Conservation (phyloP, 1,140 invertebrate species). For the Drosophila dunni region DNA sequence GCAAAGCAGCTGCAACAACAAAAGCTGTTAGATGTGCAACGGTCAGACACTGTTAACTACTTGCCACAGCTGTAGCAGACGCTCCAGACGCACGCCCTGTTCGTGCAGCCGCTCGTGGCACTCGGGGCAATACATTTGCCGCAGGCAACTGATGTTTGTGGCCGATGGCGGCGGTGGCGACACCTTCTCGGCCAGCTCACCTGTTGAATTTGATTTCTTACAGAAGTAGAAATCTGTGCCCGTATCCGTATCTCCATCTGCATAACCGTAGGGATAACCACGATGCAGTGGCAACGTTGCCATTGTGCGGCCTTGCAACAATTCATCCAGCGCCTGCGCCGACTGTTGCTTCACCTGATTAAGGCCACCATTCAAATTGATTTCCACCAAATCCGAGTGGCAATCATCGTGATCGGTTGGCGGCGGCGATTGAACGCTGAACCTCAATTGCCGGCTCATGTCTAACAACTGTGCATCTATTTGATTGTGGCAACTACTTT, state of each 20-base stretch:
- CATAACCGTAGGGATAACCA: slow-evolving; percentile 74
- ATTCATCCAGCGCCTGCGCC: slow-evolving; percentile 56
- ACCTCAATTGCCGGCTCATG: slow-evolving; percentile 71
- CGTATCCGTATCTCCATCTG: slow-evolving; percentile 53
- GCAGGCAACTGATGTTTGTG: slow-evolving; percentile 71
- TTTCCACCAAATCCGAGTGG: slow-evolving; percentile 63
- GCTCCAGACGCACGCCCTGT: slow-evolving; percentile 72
- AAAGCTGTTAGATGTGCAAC: background rate
- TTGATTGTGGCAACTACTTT: slow-evolving; percentile 4
- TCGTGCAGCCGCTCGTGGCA: slow-evolving; percentile 76
- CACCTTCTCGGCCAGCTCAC: slow-evolving; percentile 69
- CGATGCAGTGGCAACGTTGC: slow-evolving; percentile 49
- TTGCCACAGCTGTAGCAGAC: slow-evolving; percentile 71
- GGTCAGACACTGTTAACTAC: background rate
- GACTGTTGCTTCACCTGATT: slow-evolving; percentile 57
- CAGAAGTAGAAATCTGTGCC: slow-evolving; percentile 68
- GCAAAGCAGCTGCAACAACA: slow-evolving; percentile 63
- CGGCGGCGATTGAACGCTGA: slow-evolving; percentile 49
- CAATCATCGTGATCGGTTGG: slow-evolving; percentile 35
- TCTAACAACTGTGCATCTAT: slow-evolving; percentile 7
- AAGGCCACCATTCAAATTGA: slow-evolving; percentile 59
- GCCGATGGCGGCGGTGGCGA: slow-evolving; percentile 59
- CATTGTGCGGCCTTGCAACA: slow-evolving; percentile 38
- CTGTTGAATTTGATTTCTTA: slow-evolving; percentile 70
- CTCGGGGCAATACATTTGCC: slow-evolving; percentile 79